A percentile compares a stretch with the other conserved stretches of the same genome.
Evolutionary conservation across 2,888 invertebrate genomes (phyloP).

Genomic region (Heliconius aoede): DNA sequence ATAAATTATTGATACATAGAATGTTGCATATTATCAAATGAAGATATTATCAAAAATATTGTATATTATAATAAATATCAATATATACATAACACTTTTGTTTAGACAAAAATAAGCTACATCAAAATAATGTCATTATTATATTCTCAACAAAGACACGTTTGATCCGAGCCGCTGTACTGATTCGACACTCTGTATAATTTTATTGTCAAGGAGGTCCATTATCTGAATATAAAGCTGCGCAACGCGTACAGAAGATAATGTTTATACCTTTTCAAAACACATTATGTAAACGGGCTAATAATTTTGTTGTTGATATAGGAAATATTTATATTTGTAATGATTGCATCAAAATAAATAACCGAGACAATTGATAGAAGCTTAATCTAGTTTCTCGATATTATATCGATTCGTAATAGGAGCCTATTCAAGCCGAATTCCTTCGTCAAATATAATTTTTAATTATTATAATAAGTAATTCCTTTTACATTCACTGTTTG

Average conservation of each 20-base stretch:
- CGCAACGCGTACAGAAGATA: constrained; percentile 24
- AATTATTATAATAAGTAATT: neutral
- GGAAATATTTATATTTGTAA: neutral
- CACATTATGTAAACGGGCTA: constrained; percentile 44
- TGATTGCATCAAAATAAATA: too few species aligned
- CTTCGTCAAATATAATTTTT: neutral
- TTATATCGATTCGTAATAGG: too few species aligned
- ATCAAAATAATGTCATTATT: constrained; percentile 32
- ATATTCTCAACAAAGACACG: constrained; percentile 18
- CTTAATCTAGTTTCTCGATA: too few species aligned
- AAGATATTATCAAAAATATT: too few species aligned
- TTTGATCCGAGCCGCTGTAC: constrained; percentile 34
- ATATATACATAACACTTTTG: neutral
- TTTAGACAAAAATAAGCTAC: neutral
- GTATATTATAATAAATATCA: too few species aligned
- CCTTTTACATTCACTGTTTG: neutral
- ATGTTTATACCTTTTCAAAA: constrained; percentile 42
- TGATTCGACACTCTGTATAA: constrained; percentile 47
- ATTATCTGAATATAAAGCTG: constrained; percentile 47
- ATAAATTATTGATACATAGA: too few species aligned
- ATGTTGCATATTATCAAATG: too few species aligned
- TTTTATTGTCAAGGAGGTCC: constrained; percentile 47
- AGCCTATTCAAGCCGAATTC: neutral
- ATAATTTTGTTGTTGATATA: constrained; percentile 36
- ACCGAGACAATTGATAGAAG: too few species aligned